Conservation (phyloP, 2,888 invertebrate species). For the Andrena marginata region DNA sequence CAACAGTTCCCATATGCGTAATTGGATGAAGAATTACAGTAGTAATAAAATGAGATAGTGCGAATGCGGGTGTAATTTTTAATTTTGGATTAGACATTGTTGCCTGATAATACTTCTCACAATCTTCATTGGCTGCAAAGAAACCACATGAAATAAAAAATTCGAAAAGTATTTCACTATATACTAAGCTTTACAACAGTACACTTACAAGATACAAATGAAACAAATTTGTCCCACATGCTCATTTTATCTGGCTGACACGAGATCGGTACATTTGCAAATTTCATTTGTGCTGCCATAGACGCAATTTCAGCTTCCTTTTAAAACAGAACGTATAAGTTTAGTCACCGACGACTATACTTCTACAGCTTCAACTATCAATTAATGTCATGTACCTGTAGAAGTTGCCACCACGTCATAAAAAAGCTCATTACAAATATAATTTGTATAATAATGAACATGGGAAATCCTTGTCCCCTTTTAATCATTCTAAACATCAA, state of each 20-base stretch:
- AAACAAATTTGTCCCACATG: conserved; percentile 60
- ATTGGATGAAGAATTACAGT: conserved; percentile 73
- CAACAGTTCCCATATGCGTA: conserved; percentile 62
- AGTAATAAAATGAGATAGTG: conserved; percentile 73
- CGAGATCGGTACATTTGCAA: conserved; percentile 70
- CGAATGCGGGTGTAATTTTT: conserved; percentile 78
- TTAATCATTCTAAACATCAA: conserved; percentile 55
- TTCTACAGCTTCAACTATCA: not conserved
- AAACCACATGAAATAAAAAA: not conserved
- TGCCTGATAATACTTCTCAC: conserved; percentile 76
- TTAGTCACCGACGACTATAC: not conserved
- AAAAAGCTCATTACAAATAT: conserved; percentile 73
- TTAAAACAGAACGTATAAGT: not conserved
- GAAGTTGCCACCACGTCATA: conserved; percentile 77
- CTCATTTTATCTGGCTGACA: conserved; percentile 76
- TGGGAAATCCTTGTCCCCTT: conserved; percentile 62
- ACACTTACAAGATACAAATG: conserved; percentile 65
- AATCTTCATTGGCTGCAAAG: conserved; percentile 69
- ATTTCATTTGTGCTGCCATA: conserved; percentile 69
- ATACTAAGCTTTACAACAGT: not conserved
- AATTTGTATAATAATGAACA: conserved; percentile 63
- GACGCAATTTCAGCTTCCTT: conserved; percentile 78
- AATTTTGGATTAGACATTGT: conserved; percentile 75
- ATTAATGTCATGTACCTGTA: conserved; percentile 69
- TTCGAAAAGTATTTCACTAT: not conserved